phyloP scores from a whole-genome alignment of 2,113 vertebrate genomes.

The Ia io region DNA sequence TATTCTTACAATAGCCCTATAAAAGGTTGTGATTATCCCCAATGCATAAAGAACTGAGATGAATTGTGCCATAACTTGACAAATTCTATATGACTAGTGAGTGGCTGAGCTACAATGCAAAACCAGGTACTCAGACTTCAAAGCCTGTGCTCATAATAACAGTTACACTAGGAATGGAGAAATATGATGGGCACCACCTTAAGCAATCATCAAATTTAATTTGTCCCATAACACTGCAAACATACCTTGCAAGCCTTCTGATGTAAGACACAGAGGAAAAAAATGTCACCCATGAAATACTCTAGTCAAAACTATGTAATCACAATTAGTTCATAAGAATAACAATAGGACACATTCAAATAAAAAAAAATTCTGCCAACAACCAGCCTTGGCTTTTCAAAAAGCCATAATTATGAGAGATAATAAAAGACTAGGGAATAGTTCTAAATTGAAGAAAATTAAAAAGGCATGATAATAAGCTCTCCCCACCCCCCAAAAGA shows the following conservation, averaged over 20 bases:
- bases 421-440: neutral
- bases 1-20: neutral
- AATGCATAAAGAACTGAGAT: neutral
- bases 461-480: neutral
- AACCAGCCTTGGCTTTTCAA: neutral
- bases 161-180: neutral
- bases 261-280: neutral
- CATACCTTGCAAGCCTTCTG: neutral
- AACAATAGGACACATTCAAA: neutral
- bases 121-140: neutral
- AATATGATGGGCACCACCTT: neutral
- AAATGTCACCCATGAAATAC: neutral
- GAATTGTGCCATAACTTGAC: neutral
- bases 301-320: neutral
- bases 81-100: neutral
- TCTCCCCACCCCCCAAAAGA: neutral
- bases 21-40: neutral
- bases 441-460: neutral
- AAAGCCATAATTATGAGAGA: neutral
- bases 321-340: neutral
- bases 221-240: neutral
- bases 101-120: neutral
- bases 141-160: neutral
- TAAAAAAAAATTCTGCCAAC: neutral
- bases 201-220: neutral